Percentiles rank a stretch among this genome's conserved stretches.
Evolutionary conservation across 2,113 vertebrate species (phyloP).

Genomic region (Petrocephalus microphthalmus): DNA sequence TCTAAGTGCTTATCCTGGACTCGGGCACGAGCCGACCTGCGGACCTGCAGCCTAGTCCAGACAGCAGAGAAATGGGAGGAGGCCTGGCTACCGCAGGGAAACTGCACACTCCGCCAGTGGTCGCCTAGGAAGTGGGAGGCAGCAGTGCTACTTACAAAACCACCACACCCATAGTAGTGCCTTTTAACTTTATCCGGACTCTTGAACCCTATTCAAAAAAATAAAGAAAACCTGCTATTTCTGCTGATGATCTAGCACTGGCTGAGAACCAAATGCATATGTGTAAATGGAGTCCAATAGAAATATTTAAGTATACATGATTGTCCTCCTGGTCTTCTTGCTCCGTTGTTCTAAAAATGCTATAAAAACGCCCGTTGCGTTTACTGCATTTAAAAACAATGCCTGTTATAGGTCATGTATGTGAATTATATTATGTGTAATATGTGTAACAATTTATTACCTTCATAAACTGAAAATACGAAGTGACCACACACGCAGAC

Average conservation of each 20-base stretch:
- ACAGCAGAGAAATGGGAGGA: not conserved
- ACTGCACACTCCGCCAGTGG: not conserved
- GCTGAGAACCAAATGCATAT: not conserved
- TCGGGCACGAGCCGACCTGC: not conserved
- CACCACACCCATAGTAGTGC: not conserved
- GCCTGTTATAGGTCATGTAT: not conserved
- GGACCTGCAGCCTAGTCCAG: not conserved
- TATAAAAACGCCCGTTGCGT: not conserved
- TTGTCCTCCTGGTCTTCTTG: not conserved
- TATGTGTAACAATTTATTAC: not conserved
- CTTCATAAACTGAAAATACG: not conserved
- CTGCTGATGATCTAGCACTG: not conserved
- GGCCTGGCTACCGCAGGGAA: not conserved
- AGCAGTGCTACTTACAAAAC: not conserved
- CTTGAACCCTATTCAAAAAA: not conserved
- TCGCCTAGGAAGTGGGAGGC: not conserved
- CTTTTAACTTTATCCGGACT: not conserved
- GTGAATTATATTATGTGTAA: no score
- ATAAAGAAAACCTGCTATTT: not conserved
- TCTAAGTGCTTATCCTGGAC: not conserved
- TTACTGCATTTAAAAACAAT: not conserved
- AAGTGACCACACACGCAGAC: not conserved
- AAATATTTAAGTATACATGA: not conserved
- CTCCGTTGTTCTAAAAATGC: not conserved
- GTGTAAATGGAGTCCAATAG: not conserved